phyloP scores from a whole-genome alignment of 2,113 vertebrate genomes.

The Thunnus thynnus region DNA sequence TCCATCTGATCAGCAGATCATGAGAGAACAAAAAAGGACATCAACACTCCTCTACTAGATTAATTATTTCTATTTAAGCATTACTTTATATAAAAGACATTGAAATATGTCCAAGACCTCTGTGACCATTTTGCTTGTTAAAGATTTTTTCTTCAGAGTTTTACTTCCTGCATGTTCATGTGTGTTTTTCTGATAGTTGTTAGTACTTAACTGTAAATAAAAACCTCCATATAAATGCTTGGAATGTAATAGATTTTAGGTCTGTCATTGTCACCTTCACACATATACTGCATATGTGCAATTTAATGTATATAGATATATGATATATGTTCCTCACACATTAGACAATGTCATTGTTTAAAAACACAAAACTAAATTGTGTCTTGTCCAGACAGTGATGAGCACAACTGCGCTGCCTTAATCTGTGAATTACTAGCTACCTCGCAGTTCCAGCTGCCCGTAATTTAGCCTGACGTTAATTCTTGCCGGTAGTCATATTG shows the following conservation, averaged over 20 bases:
- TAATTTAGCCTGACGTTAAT: constrained; percentile 71
- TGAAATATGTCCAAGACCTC: too few relatives aligned
- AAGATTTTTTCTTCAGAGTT: too few relatives aligned
- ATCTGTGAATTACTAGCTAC: constrained; percentile 52
- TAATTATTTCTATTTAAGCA: neutral
- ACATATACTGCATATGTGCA: neutral
- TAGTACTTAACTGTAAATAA: neutral
- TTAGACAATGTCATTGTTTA: constrained; percentile 7
- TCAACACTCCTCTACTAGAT: neutral
- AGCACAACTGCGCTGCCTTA: constrained; percentile 36
- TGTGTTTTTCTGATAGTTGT: neutral
- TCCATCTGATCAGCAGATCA: too few relatives aligned
- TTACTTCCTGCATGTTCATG: neutral
- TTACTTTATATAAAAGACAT: too few relatives aligned
- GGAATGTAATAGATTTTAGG: neutral
- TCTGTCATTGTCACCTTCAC: neutral
- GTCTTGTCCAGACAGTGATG: constrained; percentile 3
- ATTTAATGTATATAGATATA: neutral
- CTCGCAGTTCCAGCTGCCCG: constrained; percentile 37
- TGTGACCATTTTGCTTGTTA: too few relatives aligned
- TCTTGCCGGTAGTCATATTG: constrained; percentile 61
- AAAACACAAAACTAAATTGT: constrained; percentile 14
- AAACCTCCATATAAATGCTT: neutral
- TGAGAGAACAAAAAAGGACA: neutral
- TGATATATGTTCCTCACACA: neutral